Evolutionary conservation across 2,113 vertebrate species (phyloP).

Genomic region (Hippocampus barbouri): DNA sequence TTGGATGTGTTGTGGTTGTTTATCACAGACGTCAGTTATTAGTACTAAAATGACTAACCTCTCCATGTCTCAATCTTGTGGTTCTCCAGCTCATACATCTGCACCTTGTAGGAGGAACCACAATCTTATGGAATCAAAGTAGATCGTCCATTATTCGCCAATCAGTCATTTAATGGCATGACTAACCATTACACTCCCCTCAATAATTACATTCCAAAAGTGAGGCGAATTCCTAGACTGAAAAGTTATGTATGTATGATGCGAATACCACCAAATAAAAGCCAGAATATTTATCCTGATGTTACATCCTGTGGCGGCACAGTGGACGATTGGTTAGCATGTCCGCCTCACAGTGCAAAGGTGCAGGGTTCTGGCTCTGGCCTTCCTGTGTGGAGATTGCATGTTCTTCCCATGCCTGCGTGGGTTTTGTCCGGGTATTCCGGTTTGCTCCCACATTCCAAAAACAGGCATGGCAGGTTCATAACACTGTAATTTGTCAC

Average conservation of each 20-base stretch:
- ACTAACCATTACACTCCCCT: background rate
- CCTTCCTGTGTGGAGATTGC: no score
- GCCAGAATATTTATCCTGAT: background rate
- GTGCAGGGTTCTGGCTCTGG: no score
- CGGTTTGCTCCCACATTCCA: no score
- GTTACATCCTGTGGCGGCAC: no score
- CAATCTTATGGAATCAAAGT: background rate
- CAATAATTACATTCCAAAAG: background rate
- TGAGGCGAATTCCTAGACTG: background rate
- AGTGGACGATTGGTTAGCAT: no score
- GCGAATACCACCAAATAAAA: background rate
- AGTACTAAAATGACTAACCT: slow-evolving; percentile 78
- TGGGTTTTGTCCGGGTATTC: no score
- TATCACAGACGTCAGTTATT: background rate
- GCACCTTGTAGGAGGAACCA: slow-evolving; percentile 76
- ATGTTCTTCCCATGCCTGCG: no score
- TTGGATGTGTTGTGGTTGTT: background rate
- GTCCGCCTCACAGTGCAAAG: no score
- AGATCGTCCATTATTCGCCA: no score
- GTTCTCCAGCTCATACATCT: slow-evolving; percentile 92
- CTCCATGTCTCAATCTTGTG: slow-evolving; percentile 99
- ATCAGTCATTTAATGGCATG: background rate
- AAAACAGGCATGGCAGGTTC: no score
- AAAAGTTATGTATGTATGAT: no score
- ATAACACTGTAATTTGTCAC: no score